These are phyloP conservation scores for Epirrhoe tristata DNA, from an alignment of 2,888 invertebrate species.

Conservation along the genomic window DNA sequence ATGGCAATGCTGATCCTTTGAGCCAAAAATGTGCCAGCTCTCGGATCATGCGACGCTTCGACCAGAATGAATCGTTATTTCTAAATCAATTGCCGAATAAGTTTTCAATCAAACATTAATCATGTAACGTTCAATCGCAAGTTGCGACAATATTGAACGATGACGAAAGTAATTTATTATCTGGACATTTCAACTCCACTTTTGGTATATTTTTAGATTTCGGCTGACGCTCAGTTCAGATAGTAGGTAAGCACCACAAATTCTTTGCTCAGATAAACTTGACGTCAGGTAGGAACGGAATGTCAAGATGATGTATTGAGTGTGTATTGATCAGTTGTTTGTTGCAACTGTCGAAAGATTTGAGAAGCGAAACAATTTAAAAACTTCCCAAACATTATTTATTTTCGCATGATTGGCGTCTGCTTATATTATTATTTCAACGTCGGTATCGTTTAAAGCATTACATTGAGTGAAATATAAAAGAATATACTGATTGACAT, in stretches of 20 bases:
- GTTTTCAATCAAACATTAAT: conserved; percentile 3
- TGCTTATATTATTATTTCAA: not conserved
- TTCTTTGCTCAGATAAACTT: no score
- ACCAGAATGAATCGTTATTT: conserved; percentile 1
- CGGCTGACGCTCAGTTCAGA: conserved; percentile 59
- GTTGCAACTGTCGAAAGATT: conserved; percentile 5
- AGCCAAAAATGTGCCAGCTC: no score
- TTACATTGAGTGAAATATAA: not conserved
- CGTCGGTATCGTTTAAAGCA: not conserved
- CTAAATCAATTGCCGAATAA: not conserved
- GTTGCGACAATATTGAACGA: conserved; percentile 4
- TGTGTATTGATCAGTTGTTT: conserved; percentile 20
- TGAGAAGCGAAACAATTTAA: not conserved
- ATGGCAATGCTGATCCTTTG: no score
- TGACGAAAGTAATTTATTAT: not conserved
- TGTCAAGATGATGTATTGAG: conserved; percentile 15
- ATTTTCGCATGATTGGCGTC: conserved; percentile 1
- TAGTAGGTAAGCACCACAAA: conserved; percentile 63
- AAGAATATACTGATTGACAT: not conserved
- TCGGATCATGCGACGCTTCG: no score
- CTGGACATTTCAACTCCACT: conserved; percentile 31
- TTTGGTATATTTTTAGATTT: conserved; percentile 43
- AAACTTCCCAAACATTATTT: conserved; percentile 1
- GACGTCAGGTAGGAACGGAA: conserved; percentile 36
- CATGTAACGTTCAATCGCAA: not conserved